These are phyloP conservation scores for Apantesis nais DNA, from an alignment of 2,888 invertebrate species.

Conservation along the genomic window DNA sequence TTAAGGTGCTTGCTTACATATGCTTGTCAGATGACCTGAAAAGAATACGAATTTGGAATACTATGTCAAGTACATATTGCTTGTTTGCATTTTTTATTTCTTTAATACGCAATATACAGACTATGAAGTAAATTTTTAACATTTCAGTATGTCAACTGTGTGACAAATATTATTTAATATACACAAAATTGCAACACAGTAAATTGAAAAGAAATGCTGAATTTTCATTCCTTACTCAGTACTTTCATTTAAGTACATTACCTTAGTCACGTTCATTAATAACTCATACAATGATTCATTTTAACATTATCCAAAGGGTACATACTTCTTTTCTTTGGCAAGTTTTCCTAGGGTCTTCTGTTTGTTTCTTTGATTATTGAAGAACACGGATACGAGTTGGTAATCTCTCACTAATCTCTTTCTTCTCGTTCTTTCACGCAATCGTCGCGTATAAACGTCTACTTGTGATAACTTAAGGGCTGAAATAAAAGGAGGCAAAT, in stretches of 20 bases:
- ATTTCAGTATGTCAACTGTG: not conserved
- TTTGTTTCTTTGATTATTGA: constrained; percentile 88
- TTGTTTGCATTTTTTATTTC: not conserved
- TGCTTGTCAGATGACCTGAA: not conserved
- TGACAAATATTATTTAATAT: not conserved
- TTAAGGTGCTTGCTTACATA: not conserved
- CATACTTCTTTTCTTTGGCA: constrained; percentile 92
- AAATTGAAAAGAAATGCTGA: not conserved
- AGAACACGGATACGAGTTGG: constrained; percentile 95
- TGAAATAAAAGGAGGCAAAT: constrained; percentile 58
- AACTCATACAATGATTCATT: not conserved
- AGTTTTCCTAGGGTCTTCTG: constrained; percentile 86
- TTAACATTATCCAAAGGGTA: not conserved
- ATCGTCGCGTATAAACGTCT: constrained; percentile 94
- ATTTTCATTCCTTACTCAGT: too few relatives aligned
- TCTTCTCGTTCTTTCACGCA: constrained; percentile 94
- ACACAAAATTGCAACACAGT: not conserved
- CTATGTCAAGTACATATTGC: not conserved
- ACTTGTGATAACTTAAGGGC: constrained; percentile 96
- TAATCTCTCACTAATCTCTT: constrained; percentile 96
- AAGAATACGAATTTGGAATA: not conserved
- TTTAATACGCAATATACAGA: not conserved
- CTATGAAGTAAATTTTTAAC: not conserved
- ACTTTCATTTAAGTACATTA: too few relatives aligned
- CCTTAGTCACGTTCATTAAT: not conserved